Evolutionary conservation across 1,140 invertebrate genomes (phyloP).

Genomic region (Acyrthosiphon pisum): DNA sequence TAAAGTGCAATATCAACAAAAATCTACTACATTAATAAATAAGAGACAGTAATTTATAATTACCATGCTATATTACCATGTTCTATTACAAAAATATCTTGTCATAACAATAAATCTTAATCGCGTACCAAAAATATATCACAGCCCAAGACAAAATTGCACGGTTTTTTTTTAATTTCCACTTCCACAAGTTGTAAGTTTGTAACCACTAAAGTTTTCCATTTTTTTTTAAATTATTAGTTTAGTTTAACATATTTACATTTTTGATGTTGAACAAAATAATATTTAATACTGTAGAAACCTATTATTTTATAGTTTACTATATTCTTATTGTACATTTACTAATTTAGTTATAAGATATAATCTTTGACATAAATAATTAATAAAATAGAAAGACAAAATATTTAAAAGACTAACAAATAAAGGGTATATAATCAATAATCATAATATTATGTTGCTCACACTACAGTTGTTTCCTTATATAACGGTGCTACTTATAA

Average conservation of each 20-base stretch:
- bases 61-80: not conserved
- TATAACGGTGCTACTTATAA: conserved; percentile 8
- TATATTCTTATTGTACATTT: not conserved
- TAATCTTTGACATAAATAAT: not conserved
- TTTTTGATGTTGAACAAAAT: not conserved
- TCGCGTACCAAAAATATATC: not conserved
- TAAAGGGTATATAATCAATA: not conserved
- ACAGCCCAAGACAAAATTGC: not conserved
- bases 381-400: not conserved
- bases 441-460: not conserved
- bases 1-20: not conserved
- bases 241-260: not conserved
- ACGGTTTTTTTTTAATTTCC: not conserved
- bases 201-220: not conserved
- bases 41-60: not conserved
- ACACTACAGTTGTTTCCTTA: not conserved
- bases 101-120: not conserved
- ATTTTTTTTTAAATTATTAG: not conserved
- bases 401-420: not conserved
- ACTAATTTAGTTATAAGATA: conserved; percentile 10
- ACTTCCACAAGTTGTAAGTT: not conserved
- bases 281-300: not conserved
- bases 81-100: not conserved
- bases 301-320: not conserved
- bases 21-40: not conserved